Evolutionary conservation across 2,888 invertebrate species (phyloP).

Genomic region (Caenorhabditis sp.): DNA sequence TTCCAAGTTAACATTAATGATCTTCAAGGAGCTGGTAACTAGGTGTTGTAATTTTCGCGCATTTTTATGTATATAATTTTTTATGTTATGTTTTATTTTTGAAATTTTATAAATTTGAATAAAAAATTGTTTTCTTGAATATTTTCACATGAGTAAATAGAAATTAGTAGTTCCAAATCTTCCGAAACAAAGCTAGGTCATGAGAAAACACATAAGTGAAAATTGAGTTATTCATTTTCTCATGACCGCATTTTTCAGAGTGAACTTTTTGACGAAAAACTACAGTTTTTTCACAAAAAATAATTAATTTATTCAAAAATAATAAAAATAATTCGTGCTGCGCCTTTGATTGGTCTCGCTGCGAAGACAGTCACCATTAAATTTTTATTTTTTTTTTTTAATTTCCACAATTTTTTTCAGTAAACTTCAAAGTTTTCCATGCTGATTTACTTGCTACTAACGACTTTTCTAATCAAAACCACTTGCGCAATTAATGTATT

Average conservation of each 20-base stretch:
- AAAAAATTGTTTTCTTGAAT: too few relatives aligned
- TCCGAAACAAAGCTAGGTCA: too few relatives aligned
- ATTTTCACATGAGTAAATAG: too few relatives aligned
- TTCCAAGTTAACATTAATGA: slow-evolving; percentile 34
- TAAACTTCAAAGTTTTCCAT: too few relatives aligned
- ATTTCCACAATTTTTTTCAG: background rate
- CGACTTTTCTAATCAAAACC: background rate
- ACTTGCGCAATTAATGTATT: slow-evolving; percentile 3
- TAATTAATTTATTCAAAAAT: background rate
- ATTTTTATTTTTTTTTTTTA: background rate
- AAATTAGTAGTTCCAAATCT: too few relatives aligned
- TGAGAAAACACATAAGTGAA: too few relatives aligned
- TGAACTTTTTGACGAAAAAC: slow-evolving; percentile 25
- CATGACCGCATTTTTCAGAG: too few relatives aligned
- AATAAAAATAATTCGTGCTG: background rate
- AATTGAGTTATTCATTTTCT: too few relatives aligned
- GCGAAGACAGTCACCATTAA: background rate
- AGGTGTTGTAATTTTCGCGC: background rate
- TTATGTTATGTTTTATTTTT: background rate
- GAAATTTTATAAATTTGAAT: background rate
- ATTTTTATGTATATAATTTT: background rate
- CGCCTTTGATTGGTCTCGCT: background rate
- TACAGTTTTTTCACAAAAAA: slow-evolving; percentile 4
- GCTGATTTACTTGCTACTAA: background rate
- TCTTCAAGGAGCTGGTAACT: slow-evolving; percentile 20